These are phyloP conservation scores for Lepidurus packardi DNA, from an alignment of 1,140 invertebrate genomes.

Conservation along the genomic window DNA sequence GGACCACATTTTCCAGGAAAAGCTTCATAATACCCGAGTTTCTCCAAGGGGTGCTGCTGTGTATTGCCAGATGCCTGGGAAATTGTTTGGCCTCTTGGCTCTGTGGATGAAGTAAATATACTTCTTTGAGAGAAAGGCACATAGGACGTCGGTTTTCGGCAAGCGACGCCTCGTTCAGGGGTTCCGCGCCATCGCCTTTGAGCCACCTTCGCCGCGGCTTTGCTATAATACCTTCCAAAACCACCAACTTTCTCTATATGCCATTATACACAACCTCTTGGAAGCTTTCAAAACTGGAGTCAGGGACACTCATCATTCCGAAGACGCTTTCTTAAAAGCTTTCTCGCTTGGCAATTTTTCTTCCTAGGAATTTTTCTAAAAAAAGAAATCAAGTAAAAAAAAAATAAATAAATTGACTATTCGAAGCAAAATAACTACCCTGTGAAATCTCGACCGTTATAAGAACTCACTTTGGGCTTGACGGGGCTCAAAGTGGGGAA, in stretches of 20 bases:
- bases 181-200: slow-evolving; percentile 20
- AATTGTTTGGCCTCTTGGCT: slow-evolving; percentile 17
- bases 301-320: slow-evolving; percentile 1
- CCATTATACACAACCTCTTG: not conserved
- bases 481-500: not conserved
- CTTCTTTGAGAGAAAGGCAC: slow-evolving; percentile 13
- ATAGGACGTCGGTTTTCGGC: not conserved
- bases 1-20: not conserved
- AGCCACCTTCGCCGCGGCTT: not conserved
- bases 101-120: slow-evolving; percentile 16
- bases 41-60: not conserved
- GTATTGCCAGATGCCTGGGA: slow-evolving; percentile 5
- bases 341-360: not conserved
- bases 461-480: too few relatives aligned
- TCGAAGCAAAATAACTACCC: too few relatives aligned
- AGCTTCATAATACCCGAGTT: not conserved
- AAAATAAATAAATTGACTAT: too few relatives aligned
- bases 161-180: slow-evolving; percentile 14
- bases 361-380: not conserved
- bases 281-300: slow-evolving; percentile 11
- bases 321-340: slow-evolving; percentile 13
- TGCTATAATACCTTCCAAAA: not conserved
- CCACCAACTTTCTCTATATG: not conserved
- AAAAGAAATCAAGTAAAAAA: too few relatives aligned
- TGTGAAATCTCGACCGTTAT: too few relatives aligned